These are phyloP conservation scores for Orchesella flavescens DNA, from an alignment of 2,888 invertebrate genomes.

Conservation along the genomic window DNA sequence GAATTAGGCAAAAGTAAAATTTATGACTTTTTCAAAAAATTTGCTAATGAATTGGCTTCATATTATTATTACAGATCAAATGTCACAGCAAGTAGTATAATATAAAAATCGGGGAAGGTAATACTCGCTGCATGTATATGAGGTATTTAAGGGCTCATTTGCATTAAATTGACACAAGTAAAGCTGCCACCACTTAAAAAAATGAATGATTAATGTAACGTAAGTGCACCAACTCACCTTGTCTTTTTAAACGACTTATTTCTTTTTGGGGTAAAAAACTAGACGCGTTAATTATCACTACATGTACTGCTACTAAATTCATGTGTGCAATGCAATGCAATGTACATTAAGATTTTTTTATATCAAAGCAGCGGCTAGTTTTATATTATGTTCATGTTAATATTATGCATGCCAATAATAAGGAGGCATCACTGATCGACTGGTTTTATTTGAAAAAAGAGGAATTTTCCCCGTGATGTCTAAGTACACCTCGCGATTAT, in stretches of 20 bases:
- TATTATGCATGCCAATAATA: constrained; percentile 9
- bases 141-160: constrained; percentile 36
- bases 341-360: neutral
- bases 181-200: constrained; percentile 44
- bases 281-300: constrained; percentile 35
- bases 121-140: constrained; percentile 22
- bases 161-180: constrained; percentile 59
- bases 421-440: constrained; percentile 21
- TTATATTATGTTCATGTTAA: neutral
- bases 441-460: constrained; percentile 49
- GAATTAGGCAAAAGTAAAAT: constrained; percentile 25
- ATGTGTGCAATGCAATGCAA: neutral
- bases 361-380: no score
- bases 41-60: constrained; percentile 51
- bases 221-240: neutral
- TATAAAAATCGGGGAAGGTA: neutral
- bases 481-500: constrained; percentile 39
- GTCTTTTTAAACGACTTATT: constrained; percentile 6
- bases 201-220: neutral
- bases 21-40: constrained; percentile 47
- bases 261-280: constrained; percentile 25
- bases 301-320: neutral
- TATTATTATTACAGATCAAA: constrained; percentile 42
- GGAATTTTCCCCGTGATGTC: constrained; percentile 46
- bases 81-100: constrained; percentile 23